These are phyloP conservation scores for Chrysotoxum bicinctum DNA, from an alignment of 2,888 invertebrate species.

Conservation along the genomic window DNA sequence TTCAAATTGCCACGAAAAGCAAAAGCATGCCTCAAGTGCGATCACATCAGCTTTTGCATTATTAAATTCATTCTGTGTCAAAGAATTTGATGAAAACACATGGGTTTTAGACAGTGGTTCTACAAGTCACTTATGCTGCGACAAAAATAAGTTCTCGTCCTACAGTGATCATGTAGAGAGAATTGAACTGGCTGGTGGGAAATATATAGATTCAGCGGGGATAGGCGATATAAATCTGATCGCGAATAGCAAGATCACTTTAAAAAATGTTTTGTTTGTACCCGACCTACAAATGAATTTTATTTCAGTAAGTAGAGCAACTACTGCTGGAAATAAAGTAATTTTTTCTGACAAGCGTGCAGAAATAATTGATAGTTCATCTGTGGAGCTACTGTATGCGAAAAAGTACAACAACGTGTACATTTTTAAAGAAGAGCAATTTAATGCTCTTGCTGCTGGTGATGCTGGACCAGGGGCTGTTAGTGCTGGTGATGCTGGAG, in stretches of 20 bases:
- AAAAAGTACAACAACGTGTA: too few species aligned
- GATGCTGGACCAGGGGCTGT: too few species aligned
- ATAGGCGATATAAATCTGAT: not conserved
- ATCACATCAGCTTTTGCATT: slow-evolving; percentile 20
- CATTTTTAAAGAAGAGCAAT: too few species aligned
- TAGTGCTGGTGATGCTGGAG: too few species aligned
- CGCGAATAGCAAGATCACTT: slow-evolving; percentile 8
- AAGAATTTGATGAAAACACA: not conserved
- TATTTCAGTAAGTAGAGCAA: slow-evolving; percentile 16
- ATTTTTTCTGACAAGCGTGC: too few species aligned
- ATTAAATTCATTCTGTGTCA: slow-evolving; percentile 3
- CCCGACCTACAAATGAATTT: slow-evolving; percentile 22
- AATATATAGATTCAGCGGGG: slow-evolving; percentile 11
- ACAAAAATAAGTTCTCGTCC: not conserved
- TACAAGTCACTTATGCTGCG: too few species aligned
- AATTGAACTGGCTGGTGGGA: slow-evolving; percentile 15
- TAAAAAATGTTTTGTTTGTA: slow-evolving; percentile 31
- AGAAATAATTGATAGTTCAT: too few species aligned
- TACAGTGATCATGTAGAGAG: slow-evolving; percentile 10
- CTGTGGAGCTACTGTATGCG: not conserved
- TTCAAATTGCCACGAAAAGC: too few species aligned
- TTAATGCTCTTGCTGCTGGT: too few species aligned
- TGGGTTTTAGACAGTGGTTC: too few species aligned
- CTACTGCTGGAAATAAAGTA: not conserved
- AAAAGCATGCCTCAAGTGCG: not conserved